Evolutionary conservation across 2,888 invertebrate genomes (phyloP), one percentile per base, ranked within the genome.

Genomic region (Drosophila niveifrons): DNA sequence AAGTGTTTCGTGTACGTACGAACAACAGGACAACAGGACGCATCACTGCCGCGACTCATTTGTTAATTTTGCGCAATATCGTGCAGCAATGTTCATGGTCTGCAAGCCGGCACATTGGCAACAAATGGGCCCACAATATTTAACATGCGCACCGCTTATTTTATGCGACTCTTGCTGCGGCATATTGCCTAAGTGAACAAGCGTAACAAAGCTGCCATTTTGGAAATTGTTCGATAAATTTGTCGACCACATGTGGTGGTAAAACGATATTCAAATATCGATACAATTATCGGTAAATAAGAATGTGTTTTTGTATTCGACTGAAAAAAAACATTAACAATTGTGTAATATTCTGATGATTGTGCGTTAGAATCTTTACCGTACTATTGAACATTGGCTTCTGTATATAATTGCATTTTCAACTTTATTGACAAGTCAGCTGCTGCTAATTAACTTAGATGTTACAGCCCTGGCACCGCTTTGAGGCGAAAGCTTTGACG

Each of bases 31-130:
- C 34, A 29, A 47, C 17, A 58, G 18, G 17, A 18, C 18, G 11
- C 29, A 44, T 29, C 53, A 52, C 28, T 31, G 52, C 46, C 31
- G 46, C 47, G 66, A 65, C 39, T 86, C 87, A 83, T 83, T 83
- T 83, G 89, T 87, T 88, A 88, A 83, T 88, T 83, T 83, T 70
- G 72, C 73, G 79, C 88, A 82, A 84, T 73, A 80, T 70, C 64
- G 75, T 63, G 41, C 71, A 66, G 67, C 74, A 65, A 69, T 77
- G 52, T 64, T 46, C 50, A 34, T 43, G 39, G 31, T 31, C 31
- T 43, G 43, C 43, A 13, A 18, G 15, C 10, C 13, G 17, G 36
- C 15, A 55, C 50, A 67, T 53, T 61, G 59, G 59, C 66, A 43
- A 55, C 58, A 63, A 56, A 57, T 55, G 66, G 44, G 58, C 41